Evolutionary conservation across 2,113 vertebrate species (phyloP).

Genomic region (Marcusenius ussheri): DNA sequence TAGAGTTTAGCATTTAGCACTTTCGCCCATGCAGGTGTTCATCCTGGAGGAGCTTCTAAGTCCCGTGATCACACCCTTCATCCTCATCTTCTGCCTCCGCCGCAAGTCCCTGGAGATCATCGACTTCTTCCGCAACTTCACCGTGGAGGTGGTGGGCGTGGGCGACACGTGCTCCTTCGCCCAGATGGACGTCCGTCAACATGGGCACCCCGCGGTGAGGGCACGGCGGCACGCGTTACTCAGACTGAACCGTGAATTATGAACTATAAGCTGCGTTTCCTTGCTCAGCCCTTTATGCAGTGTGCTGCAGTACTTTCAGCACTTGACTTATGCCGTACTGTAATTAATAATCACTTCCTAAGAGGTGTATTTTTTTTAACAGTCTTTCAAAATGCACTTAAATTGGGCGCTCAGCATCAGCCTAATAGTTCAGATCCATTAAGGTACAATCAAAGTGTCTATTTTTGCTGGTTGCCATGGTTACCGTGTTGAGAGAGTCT

Average conservation of each 20-base stretch:
- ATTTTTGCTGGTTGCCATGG: not conserved
- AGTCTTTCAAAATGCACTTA: not conserved
- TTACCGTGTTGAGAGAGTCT: not conserved
- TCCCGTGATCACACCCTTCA: slow-evolving; percentile 90
- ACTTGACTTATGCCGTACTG: not conserved
- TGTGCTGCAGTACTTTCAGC: no score
- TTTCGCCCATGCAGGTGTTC: slow-evolving; percentile 68
- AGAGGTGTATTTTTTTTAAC: not conserved
- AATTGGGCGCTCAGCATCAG: not conserved
- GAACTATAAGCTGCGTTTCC: not conserved
- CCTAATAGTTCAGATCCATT: not conserved
- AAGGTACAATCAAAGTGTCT: not conserved
- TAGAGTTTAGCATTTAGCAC: no score
- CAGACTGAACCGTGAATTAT: not conserved
- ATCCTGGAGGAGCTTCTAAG: slow-evolving; percentile 93
- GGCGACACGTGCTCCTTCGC: slow-evolving; percentile 97
- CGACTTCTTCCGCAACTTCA: slow-evolving; percentile 97
- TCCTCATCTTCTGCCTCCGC: slow-evolving; percentile 87
- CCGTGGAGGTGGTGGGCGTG: slow-evolving; percentile 89
- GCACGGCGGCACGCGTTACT: not conserved
- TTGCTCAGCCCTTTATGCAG: not conserved
- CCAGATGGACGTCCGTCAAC: slow-evolving; percentile 97
- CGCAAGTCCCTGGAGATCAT: slow-evolving; percentile 97
- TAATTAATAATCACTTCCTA: not conserved
- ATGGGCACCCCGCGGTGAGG: slow-evolving; percentile 88